Base-by-base conservation (phyloP, 1,140 invertebrate species). In the Drosophila pandora region DNA sequence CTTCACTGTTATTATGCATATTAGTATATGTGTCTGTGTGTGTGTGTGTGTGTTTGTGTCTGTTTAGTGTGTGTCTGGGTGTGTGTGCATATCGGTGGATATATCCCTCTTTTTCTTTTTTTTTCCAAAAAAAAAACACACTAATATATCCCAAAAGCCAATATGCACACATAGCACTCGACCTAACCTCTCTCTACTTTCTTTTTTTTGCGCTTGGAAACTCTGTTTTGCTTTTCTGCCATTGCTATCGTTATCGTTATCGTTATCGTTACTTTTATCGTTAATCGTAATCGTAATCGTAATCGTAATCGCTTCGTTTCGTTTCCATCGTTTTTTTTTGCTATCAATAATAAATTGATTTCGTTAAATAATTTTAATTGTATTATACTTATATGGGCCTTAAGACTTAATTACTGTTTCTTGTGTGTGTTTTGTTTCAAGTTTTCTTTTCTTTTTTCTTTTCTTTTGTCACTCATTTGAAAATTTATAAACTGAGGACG, bases 401-500 rank as follows among this genome's bases (percentile, higher is more conserved):
- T 82, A 84, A 59, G 22, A 68, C 30, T 55, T 82, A 83, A 61
- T 56, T 82, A 78, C 37, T 58, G 63, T 39, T 72, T 69, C 10
- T 10, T 43, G 17, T 41, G 39, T 43, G 17, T 43, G 56, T 32
- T 69, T 48, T 32, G 48, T 60, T 61, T 73, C 49, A 72, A 55
- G 57, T 72, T 73, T 25, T 25, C 5, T 25, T 4, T 2, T 70
- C 28, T 7, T 17, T 21, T 82, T 70, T 34, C 9, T 25, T 17
- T 82, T 70, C 25, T 12, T 25, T 21, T 82, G 83, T 87, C 82
- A 68, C 83, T 87, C 82, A 87, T 88, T 83, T 82, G 74, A 78
- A 83, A 88, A 88, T 88, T 83, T 88, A 88, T 88, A 89, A 88
- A 89, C 83, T 88, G 83, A 88, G 83, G 83, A 88, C 83, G 76